Evolutionary conservation across 1,140 invertebrate genomes (phyloP), one percentile per base, ranked within the genome.

Genomic region (Zaprionus lachaisei): DNA sequence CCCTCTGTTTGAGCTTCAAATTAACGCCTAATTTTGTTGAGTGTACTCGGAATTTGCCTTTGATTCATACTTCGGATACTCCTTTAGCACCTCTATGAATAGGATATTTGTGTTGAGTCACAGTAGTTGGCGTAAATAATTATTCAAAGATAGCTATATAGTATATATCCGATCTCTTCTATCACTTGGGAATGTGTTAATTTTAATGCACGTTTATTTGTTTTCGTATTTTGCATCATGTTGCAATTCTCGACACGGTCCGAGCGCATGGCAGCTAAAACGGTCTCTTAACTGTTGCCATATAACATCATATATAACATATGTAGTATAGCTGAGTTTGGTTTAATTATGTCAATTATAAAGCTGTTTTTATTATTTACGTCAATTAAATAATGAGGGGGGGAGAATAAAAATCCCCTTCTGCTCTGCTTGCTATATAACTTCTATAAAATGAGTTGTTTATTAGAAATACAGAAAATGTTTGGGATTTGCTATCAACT

Each of bases 101-200:
- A 47, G 41, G n/a, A 47, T 47, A 47, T 47, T 20, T 22, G 49
- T 12, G 31, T 41, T 76, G 61, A 71, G 31, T 76, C 61, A 76
- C 41, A 34, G 20, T 28, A 49, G 44, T 44, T 56, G 31, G 15
- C 11, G 26, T n/a, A 26, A 67, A 62, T 74, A 47, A 47, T 47
- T 47, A 2, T 7, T 7, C n/a, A 47, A 17, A 17, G 6, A 47
- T n/a, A 41, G 38, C 38, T 41, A 5, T 47, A 38, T 5, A 38
- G 14, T n/a, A 44, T 17, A 47, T 47, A 22, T 51, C 64, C 24
- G 34, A 56, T 9, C 54, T 56, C 0, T 56, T 9, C 5, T 24
- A 31, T 31, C 31, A 38, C 26, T 17, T n/a, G 17, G 66, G 34
- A 67, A 20, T 51, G 55, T 57, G 64, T 22, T 73, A 73, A 73